Conservation (phyloP, 2,888 invertebrate genomes). For the Thecophora atra region DNA sequence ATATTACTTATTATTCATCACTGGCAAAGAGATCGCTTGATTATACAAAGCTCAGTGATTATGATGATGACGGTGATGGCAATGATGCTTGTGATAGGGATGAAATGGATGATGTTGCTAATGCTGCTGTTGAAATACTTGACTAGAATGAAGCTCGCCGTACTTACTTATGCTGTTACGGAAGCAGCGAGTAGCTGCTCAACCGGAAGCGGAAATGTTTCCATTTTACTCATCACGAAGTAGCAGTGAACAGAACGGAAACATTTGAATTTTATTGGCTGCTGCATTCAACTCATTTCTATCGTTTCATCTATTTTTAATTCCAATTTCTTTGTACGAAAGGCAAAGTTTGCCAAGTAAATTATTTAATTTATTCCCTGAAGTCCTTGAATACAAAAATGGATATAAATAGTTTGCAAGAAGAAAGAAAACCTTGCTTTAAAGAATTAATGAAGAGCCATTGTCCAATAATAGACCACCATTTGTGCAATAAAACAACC, state of each 20-base stretch:
- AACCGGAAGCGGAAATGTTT: constrained; percentile 26
- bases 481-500: constrained; percentile 6
- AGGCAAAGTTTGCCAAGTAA: no score
- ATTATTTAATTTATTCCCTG: no score
- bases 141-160: background rate
- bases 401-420: no score
- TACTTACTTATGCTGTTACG: background rate
- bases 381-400: no score
- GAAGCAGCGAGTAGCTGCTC: background rate
- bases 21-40: constrained; percentile 23
- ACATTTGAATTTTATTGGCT: constrained; percentile 11
- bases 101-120: background rate
- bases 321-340: background rate
- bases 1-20: constrained; percentile 38
- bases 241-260: background rate
- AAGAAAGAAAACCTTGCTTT: no score
- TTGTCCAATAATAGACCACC: no score
- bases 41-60: no score
- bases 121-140: background rate
- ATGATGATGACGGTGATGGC: constrained; percentile 8
- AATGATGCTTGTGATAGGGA: background rate
- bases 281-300: background rate
- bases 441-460: no score
- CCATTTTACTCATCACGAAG: background rate
- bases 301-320: background rate